These are phyloP conservation scores for Lucifuga dentata DNA, from an alignment of 2,113 vertebrate genomes.

Conservation along the genomic window DNA sequence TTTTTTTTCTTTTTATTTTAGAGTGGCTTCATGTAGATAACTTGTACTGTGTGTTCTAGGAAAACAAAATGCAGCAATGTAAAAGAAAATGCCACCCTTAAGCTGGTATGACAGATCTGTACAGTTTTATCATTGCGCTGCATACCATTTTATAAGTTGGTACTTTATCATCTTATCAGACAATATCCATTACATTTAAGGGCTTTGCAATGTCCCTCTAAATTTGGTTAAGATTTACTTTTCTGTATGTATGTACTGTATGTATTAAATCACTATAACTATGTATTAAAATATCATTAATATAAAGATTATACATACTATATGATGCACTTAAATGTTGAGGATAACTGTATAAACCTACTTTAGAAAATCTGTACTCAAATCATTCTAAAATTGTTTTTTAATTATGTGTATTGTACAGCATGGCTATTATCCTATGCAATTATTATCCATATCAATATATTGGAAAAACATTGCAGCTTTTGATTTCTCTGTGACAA, in stretches of 20 bases:
- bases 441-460: slow-evolving; percentile 88
- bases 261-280: slow-evolving; percentile 70
- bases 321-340: slow-evolving; percentile 93
- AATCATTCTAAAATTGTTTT: slow-evolving; percentile 86
- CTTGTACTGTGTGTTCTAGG: slow-evolving; percentile 68
- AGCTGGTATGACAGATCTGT: slow-evolving; percentile 74
- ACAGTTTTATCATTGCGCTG: slow-evolving; percentile 80
- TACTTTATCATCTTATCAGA: slow-evolving; percentile 53
- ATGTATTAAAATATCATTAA: slow-evolving; percentile 74
- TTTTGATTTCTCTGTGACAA: slow-evolving; percentile 82
- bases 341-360: slow-evolving; percentile 74
- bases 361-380: slow-evolving; percentile 69
- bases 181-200: slow-evolving; percentile 79
- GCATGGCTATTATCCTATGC: slow-evolving; percentile 99
- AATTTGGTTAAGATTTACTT: slow-evolving; percentile 71
- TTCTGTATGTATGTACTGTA: slow-evolving; percentile 76
- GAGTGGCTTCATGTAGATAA: slow-evolving; percentile 77
- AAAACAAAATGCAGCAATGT: slow-evolving; percentile 66
- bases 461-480: slow-evolving; percentile 74
- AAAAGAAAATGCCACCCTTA: slow-evolving; percentile 64
- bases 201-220: slow-evolving; percentile 83
- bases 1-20: slow-evolving; percentile 56
- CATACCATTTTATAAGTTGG: slow-evolving; percentile 64
- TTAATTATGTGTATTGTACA: slow-evolving; percentile 82
- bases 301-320: slow-evolving; percentile 85